Conservation (phyloP, 2,888 invertebrate species). For the Campopleginae sp. region DNA sequence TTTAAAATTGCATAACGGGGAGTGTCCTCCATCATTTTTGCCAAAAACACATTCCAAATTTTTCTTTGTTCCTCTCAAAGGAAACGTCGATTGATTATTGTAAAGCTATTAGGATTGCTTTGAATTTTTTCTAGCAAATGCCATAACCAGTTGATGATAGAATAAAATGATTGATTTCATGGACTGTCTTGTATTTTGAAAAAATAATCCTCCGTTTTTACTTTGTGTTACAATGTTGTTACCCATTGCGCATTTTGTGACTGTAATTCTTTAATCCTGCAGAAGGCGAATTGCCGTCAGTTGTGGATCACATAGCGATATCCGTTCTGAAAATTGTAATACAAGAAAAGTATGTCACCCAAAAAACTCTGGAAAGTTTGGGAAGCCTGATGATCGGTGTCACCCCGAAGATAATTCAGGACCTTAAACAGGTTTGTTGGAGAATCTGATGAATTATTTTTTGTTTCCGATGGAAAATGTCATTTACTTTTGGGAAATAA, state of each 20-base stretch:
- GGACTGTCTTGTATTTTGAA: not conserved
- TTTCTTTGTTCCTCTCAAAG: not conserved
- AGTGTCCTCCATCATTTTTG: no score
- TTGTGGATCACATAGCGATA: constrained; percentile 88
- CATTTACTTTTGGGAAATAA: not conserved
- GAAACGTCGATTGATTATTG: not conserved
- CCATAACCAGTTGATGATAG: not conserved
- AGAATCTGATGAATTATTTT: constrained; percentile 46
- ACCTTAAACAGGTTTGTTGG: constrained; percentile 86
- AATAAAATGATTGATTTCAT: not conserved
- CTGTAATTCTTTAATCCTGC: constrained; percentile 59
- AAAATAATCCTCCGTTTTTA: not conserved
- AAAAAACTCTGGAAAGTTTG: constrained; percentile 86
- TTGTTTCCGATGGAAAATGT: not conserved
- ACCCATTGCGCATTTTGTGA: not conserved
- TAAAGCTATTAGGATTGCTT: not conserved
- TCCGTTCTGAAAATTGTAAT: constrained; percentile 87
- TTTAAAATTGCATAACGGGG: not conserved
- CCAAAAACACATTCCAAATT: no score
- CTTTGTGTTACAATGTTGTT: not conserved
- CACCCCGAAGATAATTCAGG: constrained; percentile 85
- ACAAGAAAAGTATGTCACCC: constrained; percentile 86
- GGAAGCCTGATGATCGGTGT: constrained; percentile 87
- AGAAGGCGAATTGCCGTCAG: constrained; percentile 86
- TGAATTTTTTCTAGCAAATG: no score